Evolutionary conservation across 2,888 invertebrate species (phyloP), one percentile per base, ranked within the genome.

Genomic region (Mesochorus sp.): DNA sequence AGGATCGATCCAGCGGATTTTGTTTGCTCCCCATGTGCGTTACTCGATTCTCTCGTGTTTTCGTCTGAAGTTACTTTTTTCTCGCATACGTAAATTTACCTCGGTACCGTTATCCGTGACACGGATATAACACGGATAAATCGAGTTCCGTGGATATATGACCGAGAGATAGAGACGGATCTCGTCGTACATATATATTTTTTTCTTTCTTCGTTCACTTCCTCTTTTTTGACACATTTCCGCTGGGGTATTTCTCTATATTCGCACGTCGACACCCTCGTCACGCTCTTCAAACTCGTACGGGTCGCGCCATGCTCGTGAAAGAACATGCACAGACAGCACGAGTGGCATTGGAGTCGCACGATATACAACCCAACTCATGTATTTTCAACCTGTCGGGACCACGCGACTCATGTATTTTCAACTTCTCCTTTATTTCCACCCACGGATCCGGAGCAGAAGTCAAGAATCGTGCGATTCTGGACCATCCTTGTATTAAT

Each of bases 221-320:
- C 26, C 14, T 14, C 31, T 68, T 55, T 57, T 55, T 34, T 55
- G 39, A 24, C 6, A 17, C 57, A 24, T 59, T 71, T 14, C 57
- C 21, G 34, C 44, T 49, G 31, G 31, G 59, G 34, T 61, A 34
- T 74, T 67, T 74, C 47, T 55, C 62, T 39, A 44, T 28, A 59
- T 55, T 49, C 55, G 14, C 55, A 59, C 64, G 70, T 64, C 68
- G 39, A 14, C 62, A 62, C 57, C 55, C 70, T 62, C 62, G 55
- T 31, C 70, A 76, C 70, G 64, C 57, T 76, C 59, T 66, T 59
- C 28, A 74, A 64, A 71, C 42, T 37, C 59, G 51, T n/a, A n/a
- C 6, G 51, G 39, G 39, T 34, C 21, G 51, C 28, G 21, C 8
- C n/a, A 8, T 57, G 14, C 39, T 75, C 24, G 61, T 61, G 67